Conservation (phyloP, 2,113 vertebrate species). For the Aptenodytes patagonicus region DNA sequence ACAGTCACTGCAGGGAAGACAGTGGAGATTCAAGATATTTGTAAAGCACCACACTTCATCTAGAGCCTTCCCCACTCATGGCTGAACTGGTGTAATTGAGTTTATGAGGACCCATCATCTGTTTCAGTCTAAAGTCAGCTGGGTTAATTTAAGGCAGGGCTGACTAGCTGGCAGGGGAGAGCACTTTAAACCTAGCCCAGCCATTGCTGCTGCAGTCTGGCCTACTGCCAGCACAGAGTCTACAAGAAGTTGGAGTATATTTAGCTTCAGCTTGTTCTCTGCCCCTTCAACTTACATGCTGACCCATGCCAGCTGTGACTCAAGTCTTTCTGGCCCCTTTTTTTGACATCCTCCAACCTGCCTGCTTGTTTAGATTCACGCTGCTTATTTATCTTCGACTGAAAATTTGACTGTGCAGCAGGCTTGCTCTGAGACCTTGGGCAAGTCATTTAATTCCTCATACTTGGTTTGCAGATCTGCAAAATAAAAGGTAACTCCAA, state of each 20-base stretch:
- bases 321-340: not conserved
- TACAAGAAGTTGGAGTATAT: constrained; percentile 34
- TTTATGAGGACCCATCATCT: constrained; percentile 35
- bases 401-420: not conserved
- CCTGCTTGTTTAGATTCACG: not conserved
- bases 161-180: constrained; percentile 28
- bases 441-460: not conserved
- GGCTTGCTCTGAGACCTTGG: not conserved
- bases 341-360: not conserved
- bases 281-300: not conserved
- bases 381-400: not conserved
- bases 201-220: constrained; percentile 16
- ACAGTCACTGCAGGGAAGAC: constrained; percentile 1
- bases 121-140: constrained; percentile 16
- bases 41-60: not conserved
- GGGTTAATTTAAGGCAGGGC: constrained; percentile 55
- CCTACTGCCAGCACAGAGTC: not conserved
- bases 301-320: constrained; percentile 26
- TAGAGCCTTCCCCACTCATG: not conserved
- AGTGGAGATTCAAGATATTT: not conserved
- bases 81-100: not conserved
- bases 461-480: not conserved
- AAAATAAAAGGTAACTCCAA: not conserved
- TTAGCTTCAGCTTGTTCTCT: constrained; percentile 37
- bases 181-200: constrained; percentile 20